Evolutionary conservation across 2,888 invertebrate genomes (phyloP).

Genomic region (Oithona nana): DNA sequence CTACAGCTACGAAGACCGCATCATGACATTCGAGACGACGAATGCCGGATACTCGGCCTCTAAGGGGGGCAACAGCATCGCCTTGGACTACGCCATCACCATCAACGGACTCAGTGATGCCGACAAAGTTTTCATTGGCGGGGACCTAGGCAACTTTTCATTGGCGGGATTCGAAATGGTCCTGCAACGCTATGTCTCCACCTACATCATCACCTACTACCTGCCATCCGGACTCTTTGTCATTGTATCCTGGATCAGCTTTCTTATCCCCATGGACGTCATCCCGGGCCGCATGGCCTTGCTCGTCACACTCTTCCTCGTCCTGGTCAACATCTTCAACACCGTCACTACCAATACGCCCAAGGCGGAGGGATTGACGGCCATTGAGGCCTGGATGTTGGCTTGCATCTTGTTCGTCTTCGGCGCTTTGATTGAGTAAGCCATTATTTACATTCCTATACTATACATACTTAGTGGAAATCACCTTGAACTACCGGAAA

Average conservation of each 20-base stretch:
- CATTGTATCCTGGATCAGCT: constrained; percentile 16
- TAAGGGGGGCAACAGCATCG: constrained; percentile 12
- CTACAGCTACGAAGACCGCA: constrained; percentile 15
- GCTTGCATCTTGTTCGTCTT: constrained; percentile 18
- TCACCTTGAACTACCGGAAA: no score
- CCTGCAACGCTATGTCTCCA: constrained; percentile 16
- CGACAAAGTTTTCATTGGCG: constrained; percentile 12
- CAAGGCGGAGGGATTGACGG: constrained; percentile 17
- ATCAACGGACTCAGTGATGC: background rate
- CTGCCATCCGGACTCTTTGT: constrained; percentile 15
- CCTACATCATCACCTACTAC: constrained; percentile 17
- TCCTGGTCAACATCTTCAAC: constrained; percentile 17
- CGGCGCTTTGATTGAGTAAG: constrained; percentile 18
- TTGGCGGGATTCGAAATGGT: constrained; percentile 17
- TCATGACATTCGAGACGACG: constrained; percentile 11
- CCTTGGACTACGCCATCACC: constrained; percentile 15
- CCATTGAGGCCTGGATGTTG: constrained; percentile 18
- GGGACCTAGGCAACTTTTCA: constrained; percentile 15
- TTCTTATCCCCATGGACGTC: constrained; percentile 18
- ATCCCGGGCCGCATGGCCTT: constrained; percentile 17
- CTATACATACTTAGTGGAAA: no score
- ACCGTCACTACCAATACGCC: constrained; percentile 18
- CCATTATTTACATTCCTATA: background rate
- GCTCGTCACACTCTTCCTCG: constrained; percentile 17
- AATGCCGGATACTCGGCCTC: constrained; percentile 3